A percentile compares a stretch with the other conserved stretches of the same genome.
Evolutionary conservation across 2,797 vertebrate species (phyloP).

Genomic region (Hyperoplus immaculatus): DNA sequence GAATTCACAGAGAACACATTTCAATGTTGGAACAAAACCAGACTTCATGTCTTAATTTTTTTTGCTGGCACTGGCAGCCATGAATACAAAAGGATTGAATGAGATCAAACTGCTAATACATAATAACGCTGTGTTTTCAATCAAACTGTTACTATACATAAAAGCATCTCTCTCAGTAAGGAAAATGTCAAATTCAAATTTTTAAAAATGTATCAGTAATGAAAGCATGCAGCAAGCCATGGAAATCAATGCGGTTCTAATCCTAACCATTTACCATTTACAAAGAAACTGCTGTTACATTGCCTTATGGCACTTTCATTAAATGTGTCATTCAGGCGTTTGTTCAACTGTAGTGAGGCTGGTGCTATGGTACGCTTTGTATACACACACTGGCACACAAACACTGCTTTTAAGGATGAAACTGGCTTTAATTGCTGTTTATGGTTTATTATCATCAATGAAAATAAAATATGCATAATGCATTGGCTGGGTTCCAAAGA

Average conservation of each 20-base stretch:
- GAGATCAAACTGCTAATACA: constrained; percentile 33
- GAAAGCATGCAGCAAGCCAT: constrained; percentile 10
- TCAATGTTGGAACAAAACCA: constrained; percentile 46
- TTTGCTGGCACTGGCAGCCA: constrained; percentile 29
- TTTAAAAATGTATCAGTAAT: constrained; percentile 17
- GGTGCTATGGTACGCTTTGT: neutral
- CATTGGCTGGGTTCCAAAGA: neutral
- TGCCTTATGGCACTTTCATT: constrained; percentile 10
- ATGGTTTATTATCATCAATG: neutral
- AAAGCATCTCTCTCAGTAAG: constrained; percentile 8
- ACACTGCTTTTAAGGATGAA: neutral
- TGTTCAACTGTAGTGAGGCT: constrained; percentile 11
- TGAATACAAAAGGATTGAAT: constrained; percentile 36
- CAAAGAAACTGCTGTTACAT: constrained; percentile 25
- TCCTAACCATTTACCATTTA: constrained; percentile 27
- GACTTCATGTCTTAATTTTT: constrained; percentile 27
- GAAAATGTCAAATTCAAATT: neutral
- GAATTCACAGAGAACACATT: constrained; percentile 48
- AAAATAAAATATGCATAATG: neutral
- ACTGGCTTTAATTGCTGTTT: constrained; percentile 3
- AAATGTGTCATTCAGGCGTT: constrained; percentile 6
- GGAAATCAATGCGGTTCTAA: constrained; percentile 19
- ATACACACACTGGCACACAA: neutral
- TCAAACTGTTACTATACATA: constrained; percentile 23
- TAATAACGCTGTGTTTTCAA: constrained; percentile 15